These are phyloP conservation scores for Muscina levida DNA, from an alignment of 2,888 invertebrate species.

Conservation along the genomic window DNA sequence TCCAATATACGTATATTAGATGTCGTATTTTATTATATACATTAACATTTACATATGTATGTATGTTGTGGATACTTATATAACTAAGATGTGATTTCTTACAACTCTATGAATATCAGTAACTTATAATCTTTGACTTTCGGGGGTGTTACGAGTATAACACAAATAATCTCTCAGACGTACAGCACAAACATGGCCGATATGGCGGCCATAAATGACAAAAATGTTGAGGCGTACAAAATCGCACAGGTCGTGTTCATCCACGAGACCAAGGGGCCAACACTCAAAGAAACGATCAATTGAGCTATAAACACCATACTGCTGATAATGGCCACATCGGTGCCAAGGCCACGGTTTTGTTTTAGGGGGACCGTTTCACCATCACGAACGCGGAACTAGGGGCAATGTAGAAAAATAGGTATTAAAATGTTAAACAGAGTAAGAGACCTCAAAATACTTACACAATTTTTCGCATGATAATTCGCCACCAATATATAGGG, in stretches of 20 bases:
- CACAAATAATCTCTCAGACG: conserved; percentile 69
- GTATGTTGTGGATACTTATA: not conserved
- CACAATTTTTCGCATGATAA: conserved; percentile 79
- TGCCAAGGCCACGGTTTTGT: conserved; percentile 79
- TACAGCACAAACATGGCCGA: conserved; percentile 79
- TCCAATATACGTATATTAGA: too few relatives aligned
- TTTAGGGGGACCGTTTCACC: conserved; percentile 78
- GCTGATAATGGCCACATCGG: conserved; percentile 80
- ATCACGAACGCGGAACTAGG: conserved; percentile 75
- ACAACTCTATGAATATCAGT: conserved; percentile 8
- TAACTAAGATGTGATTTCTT: not conserved
- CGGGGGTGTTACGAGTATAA: not conserved
- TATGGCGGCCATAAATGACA: conserved; percentile 78
- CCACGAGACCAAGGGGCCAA: conserved; percentile 77
- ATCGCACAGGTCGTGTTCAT: conserved; percentile 77
- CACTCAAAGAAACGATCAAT: conserved; percentile 76
- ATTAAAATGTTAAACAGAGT: too few relatives aligned
- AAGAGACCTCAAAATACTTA: conserved; percentile 74
- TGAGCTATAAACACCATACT: conserved; percentile 80
- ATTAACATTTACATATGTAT: not conserved
- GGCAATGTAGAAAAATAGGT: conserved; percentile 7
- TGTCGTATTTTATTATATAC: too few relatives aligned
- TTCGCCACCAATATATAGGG: conserved; percentile 79
- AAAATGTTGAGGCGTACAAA: conserved; percentile 78
- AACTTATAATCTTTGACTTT: conserved; percentile 8